Conservation (phyloP, 1,140 invertebrate genomes). For the Fopius arisanus region DNA sequence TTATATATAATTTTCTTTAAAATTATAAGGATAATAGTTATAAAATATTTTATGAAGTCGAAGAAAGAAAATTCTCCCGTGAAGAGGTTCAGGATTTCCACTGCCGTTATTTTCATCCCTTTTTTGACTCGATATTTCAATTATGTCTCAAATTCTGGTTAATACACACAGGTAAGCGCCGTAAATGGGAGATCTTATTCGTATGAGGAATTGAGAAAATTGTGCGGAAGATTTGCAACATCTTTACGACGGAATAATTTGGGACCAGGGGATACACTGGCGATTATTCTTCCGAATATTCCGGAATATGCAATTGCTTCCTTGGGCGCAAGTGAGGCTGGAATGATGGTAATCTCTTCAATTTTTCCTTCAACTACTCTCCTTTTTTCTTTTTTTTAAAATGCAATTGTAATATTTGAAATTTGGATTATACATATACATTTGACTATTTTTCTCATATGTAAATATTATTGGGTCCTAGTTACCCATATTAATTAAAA, state of each 20-base stretch:
- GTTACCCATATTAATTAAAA: too few relatives aligned
- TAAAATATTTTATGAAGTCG: too few relatives aligned
- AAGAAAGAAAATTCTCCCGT: too few relatives aligned
- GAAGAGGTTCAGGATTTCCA: too few relatives aligned
- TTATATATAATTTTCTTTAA: too few relatives aligned
- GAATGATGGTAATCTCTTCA: conserved; percentile 65
- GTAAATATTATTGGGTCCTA: neutral
- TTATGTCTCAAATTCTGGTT: neutral
- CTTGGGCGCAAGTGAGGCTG: conserved; percentile 73
- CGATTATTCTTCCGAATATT: conserved; percentile 74
- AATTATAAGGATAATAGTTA: too few relatives aligned
- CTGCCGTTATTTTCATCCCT: too few relatives aligned
- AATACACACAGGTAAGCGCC: conserved; percentile 68
- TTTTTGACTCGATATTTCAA: too few relatives aligned
- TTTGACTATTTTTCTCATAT: too few relatives aligned
- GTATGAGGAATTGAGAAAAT: conserved; percentile 70
- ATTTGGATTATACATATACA: too few relatives aligned
- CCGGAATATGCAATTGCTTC: conserved; percentile 75
- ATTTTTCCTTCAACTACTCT: neutral
- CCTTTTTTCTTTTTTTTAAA: neutral
- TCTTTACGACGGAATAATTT: conserved; percentile 72
- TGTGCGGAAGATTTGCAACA: conserved; percentile 70
- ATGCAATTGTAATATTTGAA: too few relatives aligned
- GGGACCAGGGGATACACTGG: conserved; percentile 72
- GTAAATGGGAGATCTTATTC: conserved; percentile 73